phyloP scores from a whole-genome alignment of 2,797 vertebrate genomes.

The Macropodus opercularis region DNA sequence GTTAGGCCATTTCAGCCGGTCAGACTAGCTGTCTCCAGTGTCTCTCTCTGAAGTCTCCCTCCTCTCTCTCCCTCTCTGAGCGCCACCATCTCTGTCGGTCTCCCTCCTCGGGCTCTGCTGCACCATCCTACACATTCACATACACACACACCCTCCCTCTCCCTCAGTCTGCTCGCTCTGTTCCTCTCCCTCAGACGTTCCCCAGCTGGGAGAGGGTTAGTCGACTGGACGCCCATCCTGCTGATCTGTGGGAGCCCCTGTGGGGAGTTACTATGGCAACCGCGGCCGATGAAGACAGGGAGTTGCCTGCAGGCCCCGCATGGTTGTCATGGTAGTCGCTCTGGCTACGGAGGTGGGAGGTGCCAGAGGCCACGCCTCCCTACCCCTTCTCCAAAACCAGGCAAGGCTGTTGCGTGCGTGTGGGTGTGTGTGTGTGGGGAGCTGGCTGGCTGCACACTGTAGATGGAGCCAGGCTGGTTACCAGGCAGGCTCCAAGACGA shows the following conservation, averaged over 20 bases:
- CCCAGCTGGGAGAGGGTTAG: slow-evolving; percentile 83
- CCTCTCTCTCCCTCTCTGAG: slow-evolving; percentile 24
- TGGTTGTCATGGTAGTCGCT: slow-evolving; percentile 84
- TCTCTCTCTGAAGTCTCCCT: slow-evolving; percentile 63
- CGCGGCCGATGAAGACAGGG: slow-evolving; percentile 82
- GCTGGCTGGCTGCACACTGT: slow-evolving; percentile 59
- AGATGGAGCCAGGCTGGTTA: slow-evolving; percentile 71
- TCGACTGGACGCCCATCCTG: slow-evolving; percentile 85
- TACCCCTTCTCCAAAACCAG: slow-evolving; percentile 69
- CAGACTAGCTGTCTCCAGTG: slow-evolving; percentile 64
- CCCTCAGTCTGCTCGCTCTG: slow-evolving; percentile 56
- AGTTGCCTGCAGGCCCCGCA: slow-evolving; percentile 83
- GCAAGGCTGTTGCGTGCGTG: slow-evolving; percentile 47
- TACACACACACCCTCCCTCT: slow-evolving; percentile 46
- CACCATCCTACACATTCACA: slow-evolving; percentile 67
- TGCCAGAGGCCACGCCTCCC: slow-evolving; percentile 79
- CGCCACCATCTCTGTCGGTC: slow-evolving; percentile 45
- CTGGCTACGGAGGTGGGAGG: slow-evolving; percentile 78
- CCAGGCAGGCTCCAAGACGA: slow-evolving; percentile 71
- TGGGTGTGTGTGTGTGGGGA: slow-evolving; percentile 32
- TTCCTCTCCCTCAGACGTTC: slow-evolving; percentile 70
- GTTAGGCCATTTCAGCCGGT: slow-evolving; percentile 64
- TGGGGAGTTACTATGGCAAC: slow-evolving; percentile 86
- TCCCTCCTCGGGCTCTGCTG: slow-evolving; percentile 61
- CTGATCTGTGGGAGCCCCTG: slow-evolving; percentile 82